Base-by-base conservation (phyloP, 2,113 vertebrate genomes). In the Blennius ocellaris region DNA sequence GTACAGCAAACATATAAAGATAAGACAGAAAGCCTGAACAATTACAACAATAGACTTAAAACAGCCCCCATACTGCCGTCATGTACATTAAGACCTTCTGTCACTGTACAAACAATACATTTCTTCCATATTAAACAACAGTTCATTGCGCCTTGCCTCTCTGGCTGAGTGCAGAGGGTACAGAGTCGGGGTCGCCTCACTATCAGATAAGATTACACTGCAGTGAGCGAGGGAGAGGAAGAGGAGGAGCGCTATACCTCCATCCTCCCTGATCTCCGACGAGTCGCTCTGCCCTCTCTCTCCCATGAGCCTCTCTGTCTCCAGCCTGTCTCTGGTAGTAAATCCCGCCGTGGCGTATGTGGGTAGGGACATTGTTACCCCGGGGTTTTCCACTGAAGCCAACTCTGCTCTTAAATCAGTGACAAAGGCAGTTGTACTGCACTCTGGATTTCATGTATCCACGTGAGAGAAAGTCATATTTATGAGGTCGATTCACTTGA, bases 171-270 rank as follows among this genome's bases (percentile, higher is more conserved):
- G 40, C 51, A 65, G 50, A 69, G 44, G 43, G 21, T 30, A 60
- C 4, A 67, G 62, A 64, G 61, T 39, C 61, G 58, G 59, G 68
- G 54, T 63, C 68, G 56, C 62, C 50, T 82, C 53, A 48, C 38
- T 53, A 11, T 72, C 11, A 71, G 67, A 83, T 87, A 80, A 63
- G 57, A 84, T 90, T 87, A 87, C 82, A 81, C 78, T 74, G 81
- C 85, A 78, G 76, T 74, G 50, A 51, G 58, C 80, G 41, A 80
- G 52, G 76, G 56, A 69, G 59, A 79, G 48, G 61, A 36, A 49
- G 49, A 38, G 52, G 78, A 54, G 66, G 60, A 80, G 45, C 41
- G 59, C 7, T 10, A 43, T 56, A 8, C 49, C 41, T 72, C 17
- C 14, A 37, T 36, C 41, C 14, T 43, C 39, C 38, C 44, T 40